A percentile compares a stretch with the other conserved stretches of the same genome.
Evolutionary conservation across 2,113 vertebrate genomes (phyloP).

Genomic region (Ceyx melanurus): DNA sequence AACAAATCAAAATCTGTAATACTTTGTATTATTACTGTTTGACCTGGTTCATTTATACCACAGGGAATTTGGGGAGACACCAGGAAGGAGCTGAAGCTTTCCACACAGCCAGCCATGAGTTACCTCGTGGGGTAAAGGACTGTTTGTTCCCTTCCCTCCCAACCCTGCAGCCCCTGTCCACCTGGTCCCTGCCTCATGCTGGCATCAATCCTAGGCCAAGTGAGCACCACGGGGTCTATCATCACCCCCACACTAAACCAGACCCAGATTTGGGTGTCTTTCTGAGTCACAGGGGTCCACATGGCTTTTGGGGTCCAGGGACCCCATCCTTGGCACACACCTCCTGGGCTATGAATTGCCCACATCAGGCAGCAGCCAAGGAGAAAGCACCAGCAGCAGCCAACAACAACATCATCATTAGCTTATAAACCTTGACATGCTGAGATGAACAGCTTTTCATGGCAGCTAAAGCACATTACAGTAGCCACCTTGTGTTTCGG

Average conservation of each 20-base stretch:
- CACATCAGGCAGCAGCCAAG: background rate
- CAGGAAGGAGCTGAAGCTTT: background rate
- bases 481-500: background rate
- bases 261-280: accelerated
- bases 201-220: background rate
- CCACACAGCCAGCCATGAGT: accelerated
- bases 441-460: constrained; percentile 9
- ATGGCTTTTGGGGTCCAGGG: background rate
- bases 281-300: accelerated
- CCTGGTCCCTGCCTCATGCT: background rate
- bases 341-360: accelerated
- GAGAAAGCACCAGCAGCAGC: background rate
- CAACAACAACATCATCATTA: background rate
- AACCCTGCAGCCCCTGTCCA: accelerated
- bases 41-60: background rate
- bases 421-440: background rate
- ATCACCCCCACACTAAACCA: background rate
- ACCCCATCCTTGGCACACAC: accelerated
- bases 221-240: background rate
- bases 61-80: background rate
- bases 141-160: background rate
- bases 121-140: background rate
- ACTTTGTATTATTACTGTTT: background rate
- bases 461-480: background rate
- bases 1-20: background rate